Evolutionary conservation across 2,113 vertebrate genomes (phyloP).

Genomic region (Sciurus niger): DNA sequence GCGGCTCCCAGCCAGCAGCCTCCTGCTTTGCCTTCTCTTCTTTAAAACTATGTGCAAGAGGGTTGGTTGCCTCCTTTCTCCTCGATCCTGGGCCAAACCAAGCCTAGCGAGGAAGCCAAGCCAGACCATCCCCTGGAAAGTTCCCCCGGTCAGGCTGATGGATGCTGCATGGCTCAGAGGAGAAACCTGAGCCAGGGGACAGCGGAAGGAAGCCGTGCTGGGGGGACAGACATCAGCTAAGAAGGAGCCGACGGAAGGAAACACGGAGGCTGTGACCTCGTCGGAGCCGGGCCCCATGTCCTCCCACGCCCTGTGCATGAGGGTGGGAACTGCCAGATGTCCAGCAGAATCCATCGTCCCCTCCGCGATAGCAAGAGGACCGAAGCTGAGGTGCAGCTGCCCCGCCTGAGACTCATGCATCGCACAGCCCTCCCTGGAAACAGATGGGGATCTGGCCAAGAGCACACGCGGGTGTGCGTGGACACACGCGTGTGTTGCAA

Average conservation of each 20-base stretch:
- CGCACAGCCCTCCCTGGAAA: neutral
- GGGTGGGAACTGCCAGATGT: neutral
- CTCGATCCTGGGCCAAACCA: constrained; percentile 75
- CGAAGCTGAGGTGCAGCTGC: fast-evolving
- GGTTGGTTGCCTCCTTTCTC: constrained; percentile 53
- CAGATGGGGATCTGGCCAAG: neutral
- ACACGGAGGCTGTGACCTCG: neutral
- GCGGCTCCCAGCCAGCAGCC: constrained; percentile 61
- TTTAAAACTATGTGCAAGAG: constrained; percentile 61
- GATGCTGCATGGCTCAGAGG: neutral
- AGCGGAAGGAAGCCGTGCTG: fast-evolving
- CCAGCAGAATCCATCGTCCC: neutral
- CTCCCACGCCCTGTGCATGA: neutral
- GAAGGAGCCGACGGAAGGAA: neutral
- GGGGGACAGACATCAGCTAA: neutral
- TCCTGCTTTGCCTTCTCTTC: constrained; percentile 68
- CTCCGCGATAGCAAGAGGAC: neutral
- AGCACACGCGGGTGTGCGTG: neutral
- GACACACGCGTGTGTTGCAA: fast-evolving
- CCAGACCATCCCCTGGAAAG: neutral
- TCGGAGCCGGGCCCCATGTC: neutral
- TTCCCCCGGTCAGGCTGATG: neutral
- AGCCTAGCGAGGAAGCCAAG: constrained; percentile 81
- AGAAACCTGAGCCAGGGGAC: neutral
- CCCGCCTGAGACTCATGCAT: neutral